Percentiles rank a stretch among this genome's conserved stretches.
phyloP scores from a whole-genome alignment of 1,140 invertebrate genomes.

The Adoxophyes honmai region DNA sequence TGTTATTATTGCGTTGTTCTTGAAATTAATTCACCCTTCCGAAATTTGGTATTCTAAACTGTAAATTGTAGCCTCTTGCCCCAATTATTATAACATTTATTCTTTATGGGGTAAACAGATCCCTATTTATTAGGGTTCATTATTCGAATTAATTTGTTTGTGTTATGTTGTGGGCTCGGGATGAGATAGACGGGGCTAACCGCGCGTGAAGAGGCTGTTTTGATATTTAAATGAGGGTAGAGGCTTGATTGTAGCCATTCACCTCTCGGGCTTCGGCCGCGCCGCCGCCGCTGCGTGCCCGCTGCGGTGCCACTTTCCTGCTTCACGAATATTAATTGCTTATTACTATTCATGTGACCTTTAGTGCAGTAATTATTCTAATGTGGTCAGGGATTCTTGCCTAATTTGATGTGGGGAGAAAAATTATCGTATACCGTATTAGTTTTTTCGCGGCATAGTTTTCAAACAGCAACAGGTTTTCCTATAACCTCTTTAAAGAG shows the following conservation, averaged over 20 bases:
- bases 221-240: conserved; percentile 73
- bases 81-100: conserved; percentile 74
- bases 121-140: conserved; percentile 74
- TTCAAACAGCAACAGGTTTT: too few relatives aligned
- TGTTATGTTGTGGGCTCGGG: conserved; percentile 59
- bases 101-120: conserved; percentile 72
- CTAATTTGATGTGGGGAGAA: too few relatives aligned
- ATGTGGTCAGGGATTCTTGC: background rate
- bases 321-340: conserved; percentile 12
- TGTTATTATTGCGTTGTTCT: conserved; percentile 44
- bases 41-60: conserved; percentile 57
- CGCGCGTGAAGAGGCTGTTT: conserved; percentile 62
- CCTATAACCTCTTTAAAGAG: too few relatives aligned
- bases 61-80: conserved; percentile 63
- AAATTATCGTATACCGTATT: too few relatives aligned
- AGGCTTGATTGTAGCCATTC: conserved; percentile 59
- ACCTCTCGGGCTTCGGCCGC: conserved; percentile 29
- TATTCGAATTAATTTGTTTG: conserved; percentile 76
- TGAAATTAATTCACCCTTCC: conserved; percentile 67
- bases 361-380: background rate
- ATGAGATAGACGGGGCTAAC: conserved; percentile 45
- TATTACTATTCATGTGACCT: conserved; percentile 10
- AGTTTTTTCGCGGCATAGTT: too few relatives aligned
- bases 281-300: background rate
- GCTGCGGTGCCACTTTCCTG: background rate